Evolutionary conservation across 2,888 invertebrate species (phyloP).

Genomic region (Rhagonycha fulva): DNA sequence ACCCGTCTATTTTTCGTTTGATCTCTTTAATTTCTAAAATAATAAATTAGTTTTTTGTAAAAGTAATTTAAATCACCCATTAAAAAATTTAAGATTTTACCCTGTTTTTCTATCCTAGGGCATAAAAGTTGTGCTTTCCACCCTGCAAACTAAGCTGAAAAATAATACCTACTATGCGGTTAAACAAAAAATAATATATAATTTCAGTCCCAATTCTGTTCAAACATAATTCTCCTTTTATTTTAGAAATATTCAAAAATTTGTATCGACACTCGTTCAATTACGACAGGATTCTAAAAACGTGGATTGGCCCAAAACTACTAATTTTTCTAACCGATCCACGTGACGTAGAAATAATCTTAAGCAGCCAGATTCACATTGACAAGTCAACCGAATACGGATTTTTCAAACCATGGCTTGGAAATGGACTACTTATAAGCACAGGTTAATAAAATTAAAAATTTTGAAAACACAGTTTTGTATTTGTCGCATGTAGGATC

Average conservation of each 20-base stretch:
- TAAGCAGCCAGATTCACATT: constrained; percentile 79
- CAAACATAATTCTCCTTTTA: background rate
- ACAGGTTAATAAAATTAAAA: constrained; percentile 61
- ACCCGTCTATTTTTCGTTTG: too few species aligned
- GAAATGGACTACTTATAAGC: constrained; percentile 80
- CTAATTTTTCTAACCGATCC: constrained; percentile 76
- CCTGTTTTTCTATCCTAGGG: too few species aligned
- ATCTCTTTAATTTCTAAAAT: too few species aligned
- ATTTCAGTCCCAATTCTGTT: too few species aligned
- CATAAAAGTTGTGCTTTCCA: too few species aligned
- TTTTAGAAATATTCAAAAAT: constrained; percentile 71
- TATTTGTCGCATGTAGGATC: constrained; percentile 60
- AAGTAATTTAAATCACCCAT: background rate
- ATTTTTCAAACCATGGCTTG: constrained; percentile 84
- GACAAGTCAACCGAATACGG: constrained; percentile 80
- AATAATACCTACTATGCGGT: too few species aligned
- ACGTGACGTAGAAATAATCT: constrained; percentile 75
- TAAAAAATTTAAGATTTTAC: too few species aligned
- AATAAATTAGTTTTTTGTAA: background rate
- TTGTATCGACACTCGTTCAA: constrained; percentile 60
- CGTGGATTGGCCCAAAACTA: constrained; percentile 80
- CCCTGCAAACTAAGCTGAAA: too few species aligned
- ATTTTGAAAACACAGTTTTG: background rate
- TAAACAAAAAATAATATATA: too few species aligned
- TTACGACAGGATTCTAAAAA: constrained; percentile 64